Base-by-base conservation (phyloP, 1,140 invertebrate genomes). In the Pseudobourletiella spinata region DNA sequence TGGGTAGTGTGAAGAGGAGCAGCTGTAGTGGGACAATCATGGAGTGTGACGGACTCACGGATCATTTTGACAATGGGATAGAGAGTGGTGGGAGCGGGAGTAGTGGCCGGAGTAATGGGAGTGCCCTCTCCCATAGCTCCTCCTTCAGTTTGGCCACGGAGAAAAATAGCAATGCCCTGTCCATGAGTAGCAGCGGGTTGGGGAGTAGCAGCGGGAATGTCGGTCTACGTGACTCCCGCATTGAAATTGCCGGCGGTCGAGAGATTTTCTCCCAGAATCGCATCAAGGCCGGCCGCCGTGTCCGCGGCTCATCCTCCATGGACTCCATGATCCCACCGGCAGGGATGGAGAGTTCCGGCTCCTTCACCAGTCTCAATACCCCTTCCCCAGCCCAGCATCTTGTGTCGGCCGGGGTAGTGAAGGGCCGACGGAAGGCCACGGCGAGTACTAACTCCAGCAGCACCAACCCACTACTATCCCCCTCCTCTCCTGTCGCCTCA, bases 201-300 rank as follows among this genome's bases (percentile, higher is more conserved):
- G 35, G 55, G 15, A 43, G 39, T 22, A 46, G 59, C 20, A 46
- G 32, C 32, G 32, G 52, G 1, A 39, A 18, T 61, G 51, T 22
- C 22, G 60, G 63, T 14, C 57, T 60, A 52, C 65, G 42, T n/a
- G 76, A 77, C 60, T 81, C 73, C 75, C 88, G 88, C 75, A 76
- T 77, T 55, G 88, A 91, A 80, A 89, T 90, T 74, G 88, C 88
- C 43, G 88, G 88, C 67, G 89, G 89, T 57, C 79, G 88, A 57
- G 88, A 91, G 76, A 80, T 91, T 48, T 90, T 87, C 74, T 89
- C 87, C 32, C 86, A 88, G 73, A 89, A 86, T 74, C 77, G 87
- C 70, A 86, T 83, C 71, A 87, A 88, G 78, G 85, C 86, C 50
- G 81, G 62, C 14, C 59, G 68, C 14, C 44, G 67, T 15, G 32